Evolutionary conservation across 2,797 vertebrate genomes (phyloP).

Genomic region (Gastrophryne carolinensis): DNA sequence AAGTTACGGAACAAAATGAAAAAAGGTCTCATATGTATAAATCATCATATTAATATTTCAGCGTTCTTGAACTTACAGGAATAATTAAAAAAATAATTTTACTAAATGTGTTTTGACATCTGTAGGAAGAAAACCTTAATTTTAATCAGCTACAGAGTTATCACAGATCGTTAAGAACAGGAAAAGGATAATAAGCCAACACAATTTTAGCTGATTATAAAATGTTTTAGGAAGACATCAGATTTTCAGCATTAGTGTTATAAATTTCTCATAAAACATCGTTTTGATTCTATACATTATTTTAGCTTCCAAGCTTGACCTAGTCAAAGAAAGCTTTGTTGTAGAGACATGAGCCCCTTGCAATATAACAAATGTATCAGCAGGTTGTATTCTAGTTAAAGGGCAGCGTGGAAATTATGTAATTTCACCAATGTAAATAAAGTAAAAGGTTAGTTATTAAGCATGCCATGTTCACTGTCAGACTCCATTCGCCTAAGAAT

Average conservation of each 20-base stretch:
- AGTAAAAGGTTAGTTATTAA: conserved; percentile 60
- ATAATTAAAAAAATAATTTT: not conserved
- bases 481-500: conserved; percentile 63
- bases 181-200: not conserved
- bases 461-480: conserved; percentile 55
- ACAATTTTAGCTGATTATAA: not conserved
- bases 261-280: not conserved
- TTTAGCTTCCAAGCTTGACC: no score
- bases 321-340: not conserved
- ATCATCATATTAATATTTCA: not conserved
- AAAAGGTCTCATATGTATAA: no score
- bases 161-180: not conserved
- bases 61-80: not conserved
- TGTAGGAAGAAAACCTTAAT: not conserved
- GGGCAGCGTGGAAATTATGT: conserved; percentile 58
- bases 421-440: conserved; percentile 59
- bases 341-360: not conserved
- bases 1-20: no score
- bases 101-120: not conserved
- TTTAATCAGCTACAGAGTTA: not conserved
- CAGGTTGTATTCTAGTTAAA: not conserved
- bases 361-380: not conserved
- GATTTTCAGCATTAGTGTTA: not conserved
- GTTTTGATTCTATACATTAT: not conserved
- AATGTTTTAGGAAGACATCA: not conserved